Base-by-base conservation (phyloP, 2,888 invertebrate species). In the Eucera pruinosa region DNA sequence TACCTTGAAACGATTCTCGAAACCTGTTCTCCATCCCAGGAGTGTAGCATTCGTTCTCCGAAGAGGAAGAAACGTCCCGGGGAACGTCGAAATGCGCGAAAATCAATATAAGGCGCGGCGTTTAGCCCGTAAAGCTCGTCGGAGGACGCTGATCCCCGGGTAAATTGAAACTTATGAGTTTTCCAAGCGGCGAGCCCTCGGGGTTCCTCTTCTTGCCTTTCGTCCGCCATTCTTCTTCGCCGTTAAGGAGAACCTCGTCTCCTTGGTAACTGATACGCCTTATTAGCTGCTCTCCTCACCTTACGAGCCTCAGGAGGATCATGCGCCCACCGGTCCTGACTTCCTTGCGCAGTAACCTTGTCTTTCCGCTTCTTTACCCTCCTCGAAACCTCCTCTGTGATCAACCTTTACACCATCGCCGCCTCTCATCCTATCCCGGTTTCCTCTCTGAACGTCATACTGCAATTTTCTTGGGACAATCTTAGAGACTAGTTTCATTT, bases 121-220 rank as follows among this genome's bases (percentile, higher is more conserved):
- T 79, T 80, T 54, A 65, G 50, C 79, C 80, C 84, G 87, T 79
- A 83, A 82, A 87, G 83, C 85, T 82, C 87, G 82, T 83, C 86
- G 84, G 87, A 87, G 87, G 87, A 89, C 88, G 88, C 89, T 91
- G 91, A 92, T 92, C 91, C 91, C 88, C 82, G 80, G 70, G 80
- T 89, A 91, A 92, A 92, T 91, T 92, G 92, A 91, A 92, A 92
- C 90, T 92, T 92, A 92, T 92, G 92, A 92, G 91, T 90, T 92
- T 91, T 88, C 86, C 87, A 81, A 84, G 76, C 79, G 48, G 61
- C 76, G 77, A 76, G 73, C 82, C 78, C 80, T 80, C 78, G 62
- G 72, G 27, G 52, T 78, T 68, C 85, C 70, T 81, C 83, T 86
- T 81, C 85, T 84, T 81, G 55, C 82, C 47, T 79, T 82, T 76